Base-by-base conservation (phyloP, 2,888 invertebrate genomes). In the Micropterix aruncella region DNA sequence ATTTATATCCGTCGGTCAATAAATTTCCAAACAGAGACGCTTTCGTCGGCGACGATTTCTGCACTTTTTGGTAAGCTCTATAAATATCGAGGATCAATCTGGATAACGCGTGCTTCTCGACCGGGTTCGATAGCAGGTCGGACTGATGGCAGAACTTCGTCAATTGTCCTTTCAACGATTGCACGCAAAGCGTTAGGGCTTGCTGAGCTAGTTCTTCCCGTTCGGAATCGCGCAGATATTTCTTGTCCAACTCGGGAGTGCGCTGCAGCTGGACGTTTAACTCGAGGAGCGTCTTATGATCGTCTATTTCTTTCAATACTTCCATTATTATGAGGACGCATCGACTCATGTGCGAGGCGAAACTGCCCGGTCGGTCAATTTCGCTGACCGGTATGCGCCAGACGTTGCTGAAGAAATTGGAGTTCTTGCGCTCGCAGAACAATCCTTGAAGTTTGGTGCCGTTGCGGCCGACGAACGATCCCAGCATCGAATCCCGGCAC, bases 321-420 rank as follows among this genome's bases (percentile, higher is more conserved):
- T 90, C 84, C 65, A 93, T 74, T 3, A 92, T 71, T 19, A 94
- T 75, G 16, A 80, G 73, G 2, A 92, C 80, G 51, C 88, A 87
- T 46, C 89, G 79, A 50, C 83, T 85, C 82, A 95, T 87, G 58
- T 95, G 94, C 27, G 89, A 83, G 1, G 90, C 83, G 58, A 96
- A 88, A 50, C 90, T 87, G 2, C 95, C 95, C 1, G 91, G 83
- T 48, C 95, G 75, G 58, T 95, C 94, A 38, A 95, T 85, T 70
- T 96, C 95, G 46, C 77, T 77, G 2, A 82, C 76, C 0, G 92
- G 93, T 58, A 92, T 90, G 52, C 91, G 76, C 94, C 94, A 95
- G 45, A 95, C 83, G 41, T 92, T 89, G 66, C 91, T 89, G 54
- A 94, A 94, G 57, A 94, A 90, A 61, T 94, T 93, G 16, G 77